phyloP scores from a whole-genome alignment of 2,113 vertebrate species.

The Heterotilapia buettikoferi region DNA sequence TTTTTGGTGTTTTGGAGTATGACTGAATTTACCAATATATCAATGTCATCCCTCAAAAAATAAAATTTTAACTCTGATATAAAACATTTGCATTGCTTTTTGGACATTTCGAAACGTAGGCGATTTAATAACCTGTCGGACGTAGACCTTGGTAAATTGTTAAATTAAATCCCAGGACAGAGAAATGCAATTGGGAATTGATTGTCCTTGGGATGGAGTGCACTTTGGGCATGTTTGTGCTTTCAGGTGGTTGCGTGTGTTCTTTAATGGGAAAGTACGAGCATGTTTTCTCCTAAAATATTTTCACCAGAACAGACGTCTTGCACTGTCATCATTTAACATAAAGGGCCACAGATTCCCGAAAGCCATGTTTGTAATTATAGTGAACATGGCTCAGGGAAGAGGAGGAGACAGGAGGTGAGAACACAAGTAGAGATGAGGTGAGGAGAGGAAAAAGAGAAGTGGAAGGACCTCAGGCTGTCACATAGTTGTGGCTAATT shows the following conservation, averaged over 20 bases:
- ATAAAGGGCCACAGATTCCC: conserved; percentile 21
- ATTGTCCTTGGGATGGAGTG: not conserved
- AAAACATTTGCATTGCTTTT: not conserved
- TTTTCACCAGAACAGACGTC: conserved; percentile 2
- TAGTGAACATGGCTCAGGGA: conserved; percentile 5
- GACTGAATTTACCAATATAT: not conserved
- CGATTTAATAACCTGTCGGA: not conserved
- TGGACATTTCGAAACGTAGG: not conserved
- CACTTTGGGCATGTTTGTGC: not conserved
- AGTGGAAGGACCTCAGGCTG: conserved; percentile 1
- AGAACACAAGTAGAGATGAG: not conserved
- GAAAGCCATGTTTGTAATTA: conserved; percentile 58
- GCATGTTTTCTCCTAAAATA: not conserved
- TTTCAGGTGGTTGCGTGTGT: not conserved
- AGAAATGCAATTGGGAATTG: not conserved
- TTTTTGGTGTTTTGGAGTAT: not conserved
- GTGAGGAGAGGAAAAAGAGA: not conserved
- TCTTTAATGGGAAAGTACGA: not conserved
- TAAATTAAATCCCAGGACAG: not conserved
- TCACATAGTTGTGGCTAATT: conserved; percentile 22
- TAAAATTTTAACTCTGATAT: not conserved
- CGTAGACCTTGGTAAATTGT: not conserved
- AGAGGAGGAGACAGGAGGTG: not conserved
- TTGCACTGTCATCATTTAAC: conserved; percentile 38
- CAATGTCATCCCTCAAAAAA: not conserved